Percentiles rank a stretch among this genome's conserved stretches.
Conservation (phyloP, 2,888 invertebrate species). For the Archaeoteleia sp. region DNA sequence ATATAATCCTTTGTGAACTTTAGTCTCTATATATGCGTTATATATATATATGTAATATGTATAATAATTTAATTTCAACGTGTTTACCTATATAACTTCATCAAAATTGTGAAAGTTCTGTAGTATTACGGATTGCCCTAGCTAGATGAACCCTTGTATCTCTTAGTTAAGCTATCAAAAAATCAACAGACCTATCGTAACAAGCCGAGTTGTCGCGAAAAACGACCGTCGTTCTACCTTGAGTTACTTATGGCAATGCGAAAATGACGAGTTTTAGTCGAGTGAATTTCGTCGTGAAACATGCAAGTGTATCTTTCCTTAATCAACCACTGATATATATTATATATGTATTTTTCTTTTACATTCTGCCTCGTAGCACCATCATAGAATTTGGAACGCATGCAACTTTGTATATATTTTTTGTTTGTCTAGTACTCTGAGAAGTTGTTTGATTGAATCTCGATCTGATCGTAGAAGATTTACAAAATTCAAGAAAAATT, state of each 20-base stretch:
- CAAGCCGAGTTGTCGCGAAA: no score
- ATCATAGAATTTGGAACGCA: constrained; percentile 10
- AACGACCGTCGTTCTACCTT: no score
- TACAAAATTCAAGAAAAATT: no score
- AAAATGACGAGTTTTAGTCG: constrained; percentile 21
- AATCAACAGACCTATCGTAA: no score
- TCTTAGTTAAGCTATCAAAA: background rate
- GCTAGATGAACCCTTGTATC: constrained; percentile 1
- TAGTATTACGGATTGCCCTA: constrained; percentile 8
- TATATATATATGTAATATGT: constrained; percentile 37
- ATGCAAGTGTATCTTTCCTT: background rate
- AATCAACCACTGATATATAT: no score
- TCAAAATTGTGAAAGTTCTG: constrained; percentile 24
- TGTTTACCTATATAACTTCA: constrained; percentile 24
- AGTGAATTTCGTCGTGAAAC: constrained; percentile 1
- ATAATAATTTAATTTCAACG: constrained; percentile 32
- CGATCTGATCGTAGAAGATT: no score
- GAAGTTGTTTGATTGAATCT: constrained; percentile 34
- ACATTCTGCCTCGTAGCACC: constrained; percentile 39
- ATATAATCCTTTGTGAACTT: no score
- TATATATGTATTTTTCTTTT: background rate
- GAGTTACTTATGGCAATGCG: constrained; percentile 24
- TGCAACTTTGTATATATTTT: constrained; percentile 2
- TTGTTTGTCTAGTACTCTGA: background rate
- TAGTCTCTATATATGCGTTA: constrained; percentile 46